Percentiles rank a stretch among this genome's conserved stretches.
Evolutionary conservation across 2,797 vertebrate species (phyloP).

Genomic region (Gobionotothen gibberifrons): DNA sequence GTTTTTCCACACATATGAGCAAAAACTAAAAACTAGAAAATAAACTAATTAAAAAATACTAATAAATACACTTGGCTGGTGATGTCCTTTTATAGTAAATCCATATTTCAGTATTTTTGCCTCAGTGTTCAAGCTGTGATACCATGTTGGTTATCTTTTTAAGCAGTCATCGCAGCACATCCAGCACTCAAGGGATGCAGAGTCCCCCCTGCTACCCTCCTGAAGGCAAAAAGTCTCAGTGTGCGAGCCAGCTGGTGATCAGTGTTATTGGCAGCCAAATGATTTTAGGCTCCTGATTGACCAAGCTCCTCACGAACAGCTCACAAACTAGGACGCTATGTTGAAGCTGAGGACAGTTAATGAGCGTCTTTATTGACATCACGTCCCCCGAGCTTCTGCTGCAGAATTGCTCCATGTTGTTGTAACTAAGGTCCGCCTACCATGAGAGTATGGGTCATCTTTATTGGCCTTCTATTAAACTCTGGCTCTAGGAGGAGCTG

Average conservation of each 20-base stretch:
- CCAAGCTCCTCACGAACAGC: constrained; percentile 53
- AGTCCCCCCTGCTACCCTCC: constrained; percentile 22
- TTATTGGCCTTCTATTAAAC: constrained; percentile 19
- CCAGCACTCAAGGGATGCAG: constrained; percentile 46
- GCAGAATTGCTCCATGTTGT: constrained; percentile 22
- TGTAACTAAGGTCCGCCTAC: constrained; percentile 42
- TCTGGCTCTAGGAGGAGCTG: constrained; percentile 3
- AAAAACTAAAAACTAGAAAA: constrained; percentile 28
- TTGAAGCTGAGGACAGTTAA: constrained; percentile 53
- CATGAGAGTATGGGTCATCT: constrained; percentile 23
- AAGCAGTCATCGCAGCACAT: constrained; percentile 58
- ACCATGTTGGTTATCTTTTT: constrained; percentile 52
- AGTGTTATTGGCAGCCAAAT: constrained; percentile 71
- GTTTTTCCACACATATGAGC: constrained; percentile 2
- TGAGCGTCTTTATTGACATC: constrained; percentile 62
- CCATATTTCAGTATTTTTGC: constrained; percentile 45
- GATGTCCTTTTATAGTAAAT: constrained; percentile 37
- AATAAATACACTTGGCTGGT: constrained; percentile 38
- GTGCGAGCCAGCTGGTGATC: constrained; percentile 70
- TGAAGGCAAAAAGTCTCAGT: constrained; percentile 56
- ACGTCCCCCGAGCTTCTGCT: constrained; percentile 35
- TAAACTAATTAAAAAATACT: constrained; percentile 34
- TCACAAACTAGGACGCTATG: constrained; percentile 63
- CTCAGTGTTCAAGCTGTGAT: constrained; percentile 48
- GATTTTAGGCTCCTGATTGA: constrained; percentile 68